Base-by-base conservation (phyloP, 2,888 invertebrate species). In the Byasa hedistus region DNA sequence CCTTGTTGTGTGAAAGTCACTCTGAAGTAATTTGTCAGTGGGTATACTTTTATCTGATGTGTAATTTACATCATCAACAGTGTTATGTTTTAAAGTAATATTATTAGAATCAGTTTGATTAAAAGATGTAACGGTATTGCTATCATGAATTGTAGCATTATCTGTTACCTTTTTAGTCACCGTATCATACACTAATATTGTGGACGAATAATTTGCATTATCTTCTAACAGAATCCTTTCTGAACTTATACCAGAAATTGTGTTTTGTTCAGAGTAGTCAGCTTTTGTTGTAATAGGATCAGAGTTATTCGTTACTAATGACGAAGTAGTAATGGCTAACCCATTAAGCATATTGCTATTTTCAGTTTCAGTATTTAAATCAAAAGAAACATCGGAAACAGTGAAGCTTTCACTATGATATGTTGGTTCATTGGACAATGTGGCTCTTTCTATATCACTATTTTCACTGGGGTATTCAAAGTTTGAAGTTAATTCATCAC, bases 91-190 rank as follows among this genome's bases (percentile, higher is more conserved):
- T 44, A 12, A 8, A 48, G 39, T 24, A 7, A 32, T n/a, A 27
- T 39, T 21, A 21, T 21, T 57, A 17, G 48, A 44, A 63, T 52
- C 5, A 12, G 21, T 32, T 57, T 58, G 19, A 32, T 52, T 3
- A 21, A 54, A 58, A 32, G 24, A 54, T 36, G 32, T 66, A 21
- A 39, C 22, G 3, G 21, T 39, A 36, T n/a, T 54, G n/a, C 22
- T 21, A 52, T 66, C 55, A 19, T 19, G 44, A 27, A 19, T 57
- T 4, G 44, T 7, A 22, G 39, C 27, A 17, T 58, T 32, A 1
- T 59, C 27, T 48, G 24, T 27, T 19, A 22, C 39, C 2, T 24
- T 54, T 59, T 65, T 55, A 44, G 55, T 48, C 19, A 51, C 21
- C 5, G 21, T 51, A 51, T 51, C n/a, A 21, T 51, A 5, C 2